phyloP scores from a whole-genome alignment of 1,140 invertebrate species.

The Drosophila albomicans region DNA sequence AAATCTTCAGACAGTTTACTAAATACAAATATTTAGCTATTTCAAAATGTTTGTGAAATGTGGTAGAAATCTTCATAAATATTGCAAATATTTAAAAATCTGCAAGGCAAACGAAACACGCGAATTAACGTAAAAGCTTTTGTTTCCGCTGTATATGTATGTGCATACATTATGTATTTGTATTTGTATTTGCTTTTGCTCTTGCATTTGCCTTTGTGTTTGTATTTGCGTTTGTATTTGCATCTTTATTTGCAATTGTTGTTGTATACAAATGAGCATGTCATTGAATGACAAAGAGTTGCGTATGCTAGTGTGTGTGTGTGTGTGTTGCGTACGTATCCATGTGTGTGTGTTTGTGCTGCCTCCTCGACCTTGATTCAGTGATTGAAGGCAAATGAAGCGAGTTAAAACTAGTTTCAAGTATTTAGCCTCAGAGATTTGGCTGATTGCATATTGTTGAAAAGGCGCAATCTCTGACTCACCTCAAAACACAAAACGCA shows the following conservation, averaged over 20 bases:
- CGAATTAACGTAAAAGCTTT: neutral
- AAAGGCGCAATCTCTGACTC: neutral
- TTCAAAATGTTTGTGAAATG: neutral
- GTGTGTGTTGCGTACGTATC: neutral
- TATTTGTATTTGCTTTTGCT: neutral
- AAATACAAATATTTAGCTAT: too few species aligned
- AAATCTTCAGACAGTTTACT: too few species aligned
- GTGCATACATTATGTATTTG: slow-evolving; percentile 2
- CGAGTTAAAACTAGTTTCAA: slow-evolving; percentile 25
- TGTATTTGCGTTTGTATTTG: neutral
- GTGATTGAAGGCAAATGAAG: slow-evolving; percentile 21
- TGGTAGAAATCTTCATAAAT: neutral
- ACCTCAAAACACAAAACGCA: too few species aligned
- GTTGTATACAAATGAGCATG: slow-evolving; percentile 10
- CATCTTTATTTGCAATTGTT: neutral
- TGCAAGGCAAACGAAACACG: slow-evolving; percentile 1
- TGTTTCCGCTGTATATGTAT: slow-evolving; percentile 3
- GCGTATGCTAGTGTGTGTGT: neutral
- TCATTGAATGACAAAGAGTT: slow-evolving; percentile 17
- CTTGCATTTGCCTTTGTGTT: neutral
- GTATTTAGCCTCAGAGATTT: slow-evolving; percentile 3
- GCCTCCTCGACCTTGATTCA: slow-evolving; percentile 33
- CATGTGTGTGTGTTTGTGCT: neutral
- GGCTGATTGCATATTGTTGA: slow-evolving; percentile 8
- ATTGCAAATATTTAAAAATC: slow-evolving; percentile 1